Percentiles rank a stretch among this genome's conserved stretches.
phyloP scores from a whole-genome alignment of 2,113 vertebrate genomes.

The Halcyon senegalensis region DNA sequence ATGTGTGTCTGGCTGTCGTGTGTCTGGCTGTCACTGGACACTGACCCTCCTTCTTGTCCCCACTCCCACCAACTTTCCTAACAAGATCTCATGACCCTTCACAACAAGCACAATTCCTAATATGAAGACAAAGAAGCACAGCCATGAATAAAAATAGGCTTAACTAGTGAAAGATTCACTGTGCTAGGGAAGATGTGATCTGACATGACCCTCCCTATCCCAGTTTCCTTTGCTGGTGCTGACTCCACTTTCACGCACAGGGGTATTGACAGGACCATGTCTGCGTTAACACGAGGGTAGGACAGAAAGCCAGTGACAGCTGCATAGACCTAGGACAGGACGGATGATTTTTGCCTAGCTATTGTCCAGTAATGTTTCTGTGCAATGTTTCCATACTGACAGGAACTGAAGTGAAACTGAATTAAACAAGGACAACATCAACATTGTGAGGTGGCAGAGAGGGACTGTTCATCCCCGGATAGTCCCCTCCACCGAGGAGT shows the following conservation, averaged over 20 bases:
- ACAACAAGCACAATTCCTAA: not conserved
- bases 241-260: not conserved
- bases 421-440: not conserved
- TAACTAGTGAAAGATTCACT: not conserved
- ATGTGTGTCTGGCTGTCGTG: not conserved
- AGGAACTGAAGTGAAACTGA: not conserved
- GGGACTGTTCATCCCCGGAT: not conserved
- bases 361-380: not conserved
- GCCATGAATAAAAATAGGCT: not conserved
- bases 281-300: accelerated
- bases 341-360: not conserved
- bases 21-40: not conserved
- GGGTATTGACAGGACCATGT: accelerated
- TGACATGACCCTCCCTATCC: not conserved
- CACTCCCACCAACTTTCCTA: not conserved
- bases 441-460: not conserved
- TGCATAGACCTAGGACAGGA: not conserved
- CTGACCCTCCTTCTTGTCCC: not conserved
- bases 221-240: not conserved
- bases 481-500: not conserved
- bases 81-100: not conserved
- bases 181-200: not conserved
- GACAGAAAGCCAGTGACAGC: not conserved
- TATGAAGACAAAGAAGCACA: not conserved
- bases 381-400: not conserved